phyloP scores from a whole-genome alignment of 2,797 vertebrate species.

The Nothura maculosa region DNA sequence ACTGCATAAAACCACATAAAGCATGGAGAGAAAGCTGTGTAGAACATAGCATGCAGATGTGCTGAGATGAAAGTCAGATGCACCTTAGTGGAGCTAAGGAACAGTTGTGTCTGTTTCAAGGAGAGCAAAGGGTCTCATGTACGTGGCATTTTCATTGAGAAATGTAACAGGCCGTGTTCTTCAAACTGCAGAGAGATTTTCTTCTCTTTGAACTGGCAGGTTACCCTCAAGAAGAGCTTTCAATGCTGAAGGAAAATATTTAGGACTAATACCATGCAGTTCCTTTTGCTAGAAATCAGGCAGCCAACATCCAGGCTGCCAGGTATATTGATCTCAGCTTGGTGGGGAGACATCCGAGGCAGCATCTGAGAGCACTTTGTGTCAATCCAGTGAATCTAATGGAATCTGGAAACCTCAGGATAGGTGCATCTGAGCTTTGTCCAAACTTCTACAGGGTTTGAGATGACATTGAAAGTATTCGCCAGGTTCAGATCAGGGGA shows the following conservation, averaged over 20 bases:
- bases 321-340: fast-evolving
- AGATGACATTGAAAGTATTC: background rate
- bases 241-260: background rate
- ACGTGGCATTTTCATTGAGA: background rate
- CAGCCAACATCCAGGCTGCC: background rate
- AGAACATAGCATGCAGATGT: constrained; percentile 27
- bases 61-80: constrained; percentile 54
- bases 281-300: background rate
- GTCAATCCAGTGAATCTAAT: fast-evolving
- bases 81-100: background rate
- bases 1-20: background rate
- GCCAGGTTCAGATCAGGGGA: fast-evolving
- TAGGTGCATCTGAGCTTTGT: background rate
- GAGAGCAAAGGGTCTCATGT: background rate
- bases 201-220: constrained; percentile 29
- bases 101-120: background rate
- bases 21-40: background rate
- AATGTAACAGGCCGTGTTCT: background rate
- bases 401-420: fast-evolving
- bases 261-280: background rate
- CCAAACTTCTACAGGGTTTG: no score
- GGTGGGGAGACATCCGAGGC: background rate
- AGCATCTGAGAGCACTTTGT: background rate
- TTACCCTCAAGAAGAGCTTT: background rate
- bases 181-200: constrained; percentile 48